phyloP scores from a whole-genome alignment of 2,888 invertebrate genomes.

The Ctenicera cuprea region DNA sequence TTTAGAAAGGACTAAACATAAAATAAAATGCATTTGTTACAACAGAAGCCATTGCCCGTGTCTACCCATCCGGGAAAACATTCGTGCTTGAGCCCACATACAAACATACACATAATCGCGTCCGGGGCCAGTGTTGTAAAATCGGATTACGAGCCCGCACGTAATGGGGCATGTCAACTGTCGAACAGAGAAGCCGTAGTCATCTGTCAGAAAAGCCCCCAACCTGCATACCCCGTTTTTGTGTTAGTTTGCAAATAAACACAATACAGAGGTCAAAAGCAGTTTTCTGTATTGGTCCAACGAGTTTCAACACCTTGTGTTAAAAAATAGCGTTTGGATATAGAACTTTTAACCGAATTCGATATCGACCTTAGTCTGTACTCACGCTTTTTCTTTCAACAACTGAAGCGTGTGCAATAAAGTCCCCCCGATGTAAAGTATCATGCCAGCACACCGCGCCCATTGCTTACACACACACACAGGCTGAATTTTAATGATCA shows the following conservation, averaged over 20 bases:
- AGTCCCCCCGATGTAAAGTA: slow-evolving; percentile 27
- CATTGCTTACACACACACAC: slow-evolving; percentile 21
- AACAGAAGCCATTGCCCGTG: slow-evolving; percentile 1
- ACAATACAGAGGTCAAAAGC: slow-evolving; percentile 25
- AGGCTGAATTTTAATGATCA: slow-evolving; percentile 19
- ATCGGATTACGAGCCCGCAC: slow-evolving; percentile 53
- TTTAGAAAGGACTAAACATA: slow-evolving; percentile 3
- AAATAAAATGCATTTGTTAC: slow-evolving; percentile 12
- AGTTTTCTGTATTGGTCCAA: slow-evolving; percentile 38
- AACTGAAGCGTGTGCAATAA: slow-evolving; percentile 36
- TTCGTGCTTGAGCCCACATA: slow-evolving; percentile 39
- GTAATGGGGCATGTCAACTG: slow-evolving; percentile 54
- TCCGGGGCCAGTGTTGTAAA: slow-evolving; percentile 49
- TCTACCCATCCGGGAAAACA: slow-evolving; percentile 44
- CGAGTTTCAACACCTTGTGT: slow-evolving; percentile 3
- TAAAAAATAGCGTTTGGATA: not conserved
- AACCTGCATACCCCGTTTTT: slow-evolving; percentile 39
- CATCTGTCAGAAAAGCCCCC: slow-evolving; percentile 48
- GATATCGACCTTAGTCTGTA: slow-evolving; percentile 13
- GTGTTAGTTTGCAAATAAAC: slow-evolving; percentile 44
- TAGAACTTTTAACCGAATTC: not conserved
- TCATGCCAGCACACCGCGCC: slow-evolving; percentile 33
- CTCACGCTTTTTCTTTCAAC: slow-evolving; percentile 23
- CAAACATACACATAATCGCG: slow-evolving; percentile 49
- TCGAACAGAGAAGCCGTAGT: slow-evolving; percentile 48